A percentile compares a stretch with the other conserved stretches of the same genome.
Conservation (phyloP, 2,888 invertebrate genomes). For the Oxyscelio sp. region DNA sequence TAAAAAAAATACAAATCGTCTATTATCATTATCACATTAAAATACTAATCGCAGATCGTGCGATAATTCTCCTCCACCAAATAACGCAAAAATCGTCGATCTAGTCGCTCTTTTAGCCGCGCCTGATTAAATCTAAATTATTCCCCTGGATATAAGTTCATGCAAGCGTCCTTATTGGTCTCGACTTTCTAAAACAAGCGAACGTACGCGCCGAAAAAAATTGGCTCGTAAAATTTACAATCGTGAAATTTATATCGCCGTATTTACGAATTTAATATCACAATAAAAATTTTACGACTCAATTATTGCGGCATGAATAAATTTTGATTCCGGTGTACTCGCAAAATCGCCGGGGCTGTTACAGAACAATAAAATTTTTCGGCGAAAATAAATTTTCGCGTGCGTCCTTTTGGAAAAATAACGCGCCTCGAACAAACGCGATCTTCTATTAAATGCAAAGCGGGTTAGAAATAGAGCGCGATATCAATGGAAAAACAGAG, state of each 20-base stretch:
- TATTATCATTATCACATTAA: no score
- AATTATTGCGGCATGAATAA: neutral
- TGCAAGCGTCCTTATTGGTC: constrained; percentile 39
- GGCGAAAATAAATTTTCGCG: neutral
- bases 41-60: no score
- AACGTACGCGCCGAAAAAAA: neutral
- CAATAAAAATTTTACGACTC: neutral
- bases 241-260: neutral
- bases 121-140: constrained; percentile 41
- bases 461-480: constrained; percentile 1
- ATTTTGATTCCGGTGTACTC: neutral
- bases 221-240: neutral
- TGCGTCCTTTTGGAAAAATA: neutral
- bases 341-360: neutral
- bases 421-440: constrained; percentile 17
- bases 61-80: neutral
- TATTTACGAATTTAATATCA: neutral
- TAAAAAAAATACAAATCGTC: no score
- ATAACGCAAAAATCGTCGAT: constrained; percentile 21
- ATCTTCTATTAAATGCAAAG: constrained; percentile 35
- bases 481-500: constrained; percentile 6
- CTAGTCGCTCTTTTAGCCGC: constrained; percentile 25
- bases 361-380: neutral
- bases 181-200: constrained; percentile 24
- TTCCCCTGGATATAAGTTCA: constrained; percentile 30